Evolutionary conservation across 2,797 vertebrate genomes (phyloP), one percentile per base, ranked within the genome.

Genomic region (Lepus townsendii): DNA sequence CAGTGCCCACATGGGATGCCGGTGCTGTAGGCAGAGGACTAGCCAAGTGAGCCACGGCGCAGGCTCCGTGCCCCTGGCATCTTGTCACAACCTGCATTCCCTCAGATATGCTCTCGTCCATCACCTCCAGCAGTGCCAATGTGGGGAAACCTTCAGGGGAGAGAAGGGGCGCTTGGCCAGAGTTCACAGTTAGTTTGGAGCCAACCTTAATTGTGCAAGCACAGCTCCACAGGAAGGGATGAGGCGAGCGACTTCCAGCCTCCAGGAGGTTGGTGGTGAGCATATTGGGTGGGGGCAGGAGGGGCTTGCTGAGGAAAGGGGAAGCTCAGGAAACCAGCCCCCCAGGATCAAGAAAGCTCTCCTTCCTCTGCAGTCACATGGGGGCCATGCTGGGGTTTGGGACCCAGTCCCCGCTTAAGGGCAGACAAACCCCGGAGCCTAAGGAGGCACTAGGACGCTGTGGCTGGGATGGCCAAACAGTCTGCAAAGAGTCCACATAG

Each of bases 341-440:
- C 86, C 94, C 73, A 84, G 93, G 91, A 84, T 32, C 65, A 73
- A 97, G 83, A 95, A 93, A 96, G 77, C 76, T 83, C 97, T 92
- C 96, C 95, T 96, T 95, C 82, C 66, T 95, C 60, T 0, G 17
- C n/a, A 76, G 83, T 73, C 71, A 68, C 88, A 10, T 9, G 42
- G 30, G 17, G 42, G 42, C 52, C 92, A 24, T 50, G 50, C 63
- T 71, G n/a, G 50, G 60, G 71, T 22, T 88, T 69, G 89, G 96
- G 62, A 77, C 32, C 88, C 11, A 65, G 20, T 69, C 50, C 63
- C 92, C 86, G 60, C 27, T n/a, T 27, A 52, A 88, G 73, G 17
- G 13, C 30, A 38, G 75, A 82, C 22, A 35, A 19, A 57, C 54
- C 19, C 54, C 54, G 6, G 54, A 57, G 54, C 54, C 54, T 16